These are phyloP conservation scores for Poecilia gillii DNA, from an alignment of 2,797 vertebrate species.

Conservation along the genomic window DNA sequence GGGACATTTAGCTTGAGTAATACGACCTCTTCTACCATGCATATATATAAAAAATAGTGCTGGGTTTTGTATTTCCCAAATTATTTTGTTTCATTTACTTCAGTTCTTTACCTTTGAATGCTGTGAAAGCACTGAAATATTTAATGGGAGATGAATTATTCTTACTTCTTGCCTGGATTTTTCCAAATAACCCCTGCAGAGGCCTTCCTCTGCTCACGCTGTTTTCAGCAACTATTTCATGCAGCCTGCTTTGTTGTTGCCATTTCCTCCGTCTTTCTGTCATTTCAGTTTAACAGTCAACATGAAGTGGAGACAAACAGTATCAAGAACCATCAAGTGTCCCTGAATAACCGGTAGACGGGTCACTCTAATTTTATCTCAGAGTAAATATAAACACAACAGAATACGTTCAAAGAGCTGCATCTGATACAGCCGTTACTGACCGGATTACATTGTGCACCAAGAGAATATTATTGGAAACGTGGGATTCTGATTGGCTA, in stretches of 20 bases:
- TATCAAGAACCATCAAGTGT: slow-evolving; percentile 19
- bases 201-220: not conserved
- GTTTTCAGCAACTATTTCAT: not conserved
- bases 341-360: slow-evolving; percentile 48
- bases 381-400: slow-evolving; percentile 3
- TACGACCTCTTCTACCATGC: not conserved
- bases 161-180: not conserved
- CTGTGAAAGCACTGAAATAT: not conserved
- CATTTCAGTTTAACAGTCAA: not conserved
- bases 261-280: not conserved
- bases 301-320: slow-evolving; percentile 2
- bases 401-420: not conserved
- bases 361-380: slow-evolving; percentile 24
- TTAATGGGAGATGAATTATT: not conserved
- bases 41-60: not conserved
- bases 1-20: not conserved
- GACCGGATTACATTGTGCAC: not conserved
- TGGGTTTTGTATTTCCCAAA: not conserved
- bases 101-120: not conserved
- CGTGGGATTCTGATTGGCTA: not conserved
- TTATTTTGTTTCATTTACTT: not conserved
- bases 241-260: not conserved
- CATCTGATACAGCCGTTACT: not conserved
- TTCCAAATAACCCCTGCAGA: not conserved
- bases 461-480: not conserved